Conservation (phyloP, 2,797 vertebrate species). For the Xenops minutus region DNA sequence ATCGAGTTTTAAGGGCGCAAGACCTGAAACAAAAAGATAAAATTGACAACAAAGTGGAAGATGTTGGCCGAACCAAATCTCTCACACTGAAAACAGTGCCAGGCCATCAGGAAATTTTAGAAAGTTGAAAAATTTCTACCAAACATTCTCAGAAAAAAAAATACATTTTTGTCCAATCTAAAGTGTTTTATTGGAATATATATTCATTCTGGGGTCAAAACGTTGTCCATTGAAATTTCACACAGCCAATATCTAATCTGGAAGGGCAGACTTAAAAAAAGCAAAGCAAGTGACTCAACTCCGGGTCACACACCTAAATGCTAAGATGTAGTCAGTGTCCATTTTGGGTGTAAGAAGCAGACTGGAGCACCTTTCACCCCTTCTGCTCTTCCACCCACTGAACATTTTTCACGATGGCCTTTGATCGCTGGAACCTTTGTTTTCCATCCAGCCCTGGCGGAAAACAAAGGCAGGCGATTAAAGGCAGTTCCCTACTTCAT, state of each 20-base stretch:
- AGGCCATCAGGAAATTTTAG: neutral
- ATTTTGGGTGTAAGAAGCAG: neutral
- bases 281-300: neutral
- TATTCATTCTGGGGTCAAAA: neutral
- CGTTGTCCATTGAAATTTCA: neutral
- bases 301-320: neutral
- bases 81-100: neutral
- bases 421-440: neutral
- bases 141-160: neutral
- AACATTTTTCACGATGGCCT: neutral
- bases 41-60: neutral
- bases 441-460: neutral
- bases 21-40: neutral
- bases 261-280: neutral
- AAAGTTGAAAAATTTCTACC: neutral
- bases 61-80: neutral
- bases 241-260: neutral
- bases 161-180: neutral
- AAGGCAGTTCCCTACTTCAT: neutral
- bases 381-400: neutral
- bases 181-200: neutral
- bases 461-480: neutral
- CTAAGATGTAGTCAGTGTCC: neutral
- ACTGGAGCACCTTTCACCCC: neutral
- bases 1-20: fast-evolving